These are phyloP conservation scores for Tineola bisselliella DNA, from an alignment of 2,888 invertebrate species.

Conservation along the genomic window DNA sequence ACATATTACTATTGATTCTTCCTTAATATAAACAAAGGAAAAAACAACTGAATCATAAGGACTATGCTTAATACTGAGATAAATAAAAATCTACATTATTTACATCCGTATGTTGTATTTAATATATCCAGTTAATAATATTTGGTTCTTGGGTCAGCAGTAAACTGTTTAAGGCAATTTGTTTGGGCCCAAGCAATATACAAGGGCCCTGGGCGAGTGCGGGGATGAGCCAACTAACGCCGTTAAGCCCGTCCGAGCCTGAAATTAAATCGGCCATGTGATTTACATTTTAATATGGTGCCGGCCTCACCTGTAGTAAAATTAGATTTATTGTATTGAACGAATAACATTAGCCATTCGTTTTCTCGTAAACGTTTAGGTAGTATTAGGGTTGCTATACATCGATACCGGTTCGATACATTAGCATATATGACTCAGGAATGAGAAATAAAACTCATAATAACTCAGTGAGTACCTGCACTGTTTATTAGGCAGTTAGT, in stretches of 20 bases:
- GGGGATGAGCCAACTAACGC: constrained; percentile 7
- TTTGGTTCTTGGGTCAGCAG: not conserved
- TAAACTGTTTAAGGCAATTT: constrained; percentile 10
- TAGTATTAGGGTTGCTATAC: not conserved
- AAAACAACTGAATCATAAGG: too few species aligned
- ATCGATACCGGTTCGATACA: too few species aligned
- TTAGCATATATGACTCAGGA: too few species aligned
- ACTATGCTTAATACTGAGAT: too few species aligned
- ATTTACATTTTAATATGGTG: constrained; percentile 11
- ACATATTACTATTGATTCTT: too few species aligned
- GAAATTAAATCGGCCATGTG: constrained; percentile 11
- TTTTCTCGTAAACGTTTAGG: not conserved
- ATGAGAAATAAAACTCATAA: too few species aligned
- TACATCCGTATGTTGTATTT: not conserved
- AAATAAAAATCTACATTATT: too few species aligned
- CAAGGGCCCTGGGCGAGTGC: constrained; percentile 1
- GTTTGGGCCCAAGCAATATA: constrained; percentile 7
- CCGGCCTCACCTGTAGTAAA: not conserved
- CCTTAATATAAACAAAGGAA: too few species aligned
- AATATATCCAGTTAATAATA: not conserved
- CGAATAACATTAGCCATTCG: constrained; percentile 6
- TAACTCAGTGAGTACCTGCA: too few species aligned
- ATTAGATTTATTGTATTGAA: constrained; percentile 6
- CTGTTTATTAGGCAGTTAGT: too few species aligned
- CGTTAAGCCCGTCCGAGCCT: constrained; percentile 10